These are phyloP conservation scores for Scaptomyza reducta DNA, from an alignment of 2,888 invertebrate genomes.

Conservation along the genomic window DNA sequence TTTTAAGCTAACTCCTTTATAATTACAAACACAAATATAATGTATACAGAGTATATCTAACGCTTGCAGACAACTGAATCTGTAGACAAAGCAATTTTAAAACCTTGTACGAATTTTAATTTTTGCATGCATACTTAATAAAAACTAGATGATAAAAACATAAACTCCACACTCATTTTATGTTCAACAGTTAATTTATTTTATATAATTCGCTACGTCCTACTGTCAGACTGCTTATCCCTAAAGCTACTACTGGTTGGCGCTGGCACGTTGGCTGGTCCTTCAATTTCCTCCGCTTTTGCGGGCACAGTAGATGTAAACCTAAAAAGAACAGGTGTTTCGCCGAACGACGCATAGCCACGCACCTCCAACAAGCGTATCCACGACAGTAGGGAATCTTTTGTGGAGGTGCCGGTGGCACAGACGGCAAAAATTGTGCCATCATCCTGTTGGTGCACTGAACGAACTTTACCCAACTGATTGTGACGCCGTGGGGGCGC, in stretches of 20 bases:
- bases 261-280: constrained; percentile 55
- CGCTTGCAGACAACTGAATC: constrained; percentile 13
- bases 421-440: constrained; percentile 94
- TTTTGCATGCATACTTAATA: constrained; percentile 42
- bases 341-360: constrained; percentile 89
- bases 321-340: constrained; percentile 93
- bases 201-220: constrained; percentile 25
- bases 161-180: constrained; percentile 2
- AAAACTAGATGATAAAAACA: constrained; percentile 42
- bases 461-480: constrained; percentile 85
- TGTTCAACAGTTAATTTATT: constrained; percentile 53
- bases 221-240: constrained; percentile 6
- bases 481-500: constrained; percentile 84
- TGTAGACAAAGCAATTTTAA: constrained; percentile 43
- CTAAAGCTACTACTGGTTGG: constrained; percentile 25
- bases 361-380: constrained; percentile 91
- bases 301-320: constrained; percentile 86
- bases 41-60: constrained; percentile 14
- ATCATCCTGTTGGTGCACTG: constrained; percentile 96
- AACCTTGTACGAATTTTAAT: constrained; percentile 38
- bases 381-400: constrained; percentile 97
- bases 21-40: constrained; percentile 9
- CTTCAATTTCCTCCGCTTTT: constrained; percentile 71
- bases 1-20: constrained; percentile 70
- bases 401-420: constrained; percentile 95